Evolutionary conservation across 2,113 vertebrate species (phyloP), one percentile per base, ranked within the genome.

Genomic region (Mustela nigripes): DNA sequence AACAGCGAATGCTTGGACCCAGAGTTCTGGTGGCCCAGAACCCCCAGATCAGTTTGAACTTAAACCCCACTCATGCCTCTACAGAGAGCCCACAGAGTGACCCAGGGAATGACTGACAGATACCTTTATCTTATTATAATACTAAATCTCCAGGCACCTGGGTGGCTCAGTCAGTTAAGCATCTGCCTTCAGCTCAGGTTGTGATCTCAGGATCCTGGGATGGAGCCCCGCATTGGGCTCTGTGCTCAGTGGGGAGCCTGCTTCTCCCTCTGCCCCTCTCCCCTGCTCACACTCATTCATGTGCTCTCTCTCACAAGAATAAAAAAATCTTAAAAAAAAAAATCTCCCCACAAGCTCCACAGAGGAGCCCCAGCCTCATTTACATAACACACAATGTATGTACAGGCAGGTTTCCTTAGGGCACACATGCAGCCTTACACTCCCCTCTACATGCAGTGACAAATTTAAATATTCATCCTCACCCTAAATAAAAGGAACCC

Each of bases 391-490:
- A 69, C 65, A 69, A 69, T 4, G 33, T n/a, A 9, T 9, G 12
- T 31, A 26, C 7, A 14, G 73, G 74, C 74, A 16, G 26, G 26
- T 45, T 76, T 16, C 24, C 24, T 76, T 8, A 76, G 28, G 22
- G 39, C 0, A 6, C 73, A 16, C 12, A 6, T 0, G 2, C 12
- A 42, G 39, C 73, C 39, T 76, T 28, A 9, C 0, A 2, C 69
- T n/a, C 39, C 39, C 73, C 24, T 76, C 24, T 45, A 9, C 42
- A 7, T 45, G 42, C 24, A 16, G 12, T 16, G 12, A 76, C 24
- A 16, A 45, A 45, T 28, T 42, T 48, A 76, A 48, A 76, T 28
- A 16, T 26, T 45, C 73, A 9, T 45, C 42, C 24, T 45, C 8
- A 76, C 24, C 24, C 7, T 48, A 76, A 45, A 48, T 45, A 45